These are phyloP conservation scores for Drosophila antonietae DNA, from an alignment of 2,888 invertebrate species.

Conservation along the genomic window DNA sequence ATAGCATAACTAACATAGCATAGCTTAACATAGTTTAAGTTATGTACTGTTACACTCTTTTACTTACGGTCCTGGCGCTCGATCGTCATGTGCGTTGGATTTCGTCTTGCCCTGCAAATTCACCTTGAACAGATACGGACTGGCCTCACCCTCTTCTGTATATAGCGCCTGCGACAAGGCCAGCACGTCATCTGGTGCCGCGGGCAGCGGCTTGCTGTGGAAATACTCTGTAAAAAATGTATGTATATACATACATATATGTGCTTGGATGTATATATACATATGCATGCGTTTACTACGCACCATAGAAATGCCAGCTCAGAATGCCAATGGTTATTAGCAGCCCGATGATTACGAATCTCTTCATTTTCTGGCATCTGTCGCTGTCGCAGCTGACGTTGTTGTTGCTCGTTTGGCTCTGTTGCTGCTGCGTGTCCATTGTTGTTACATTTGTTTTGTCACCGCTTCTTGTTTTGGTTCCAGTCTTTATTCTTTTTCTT, in stretches of 20 bases:
- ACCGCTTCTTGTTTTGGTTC: conserved; percentile 18
- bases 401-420: conserved; percentile 41
- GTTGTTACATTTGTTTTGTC: conserved; percentile 49
- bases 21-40: neutral
- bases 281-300: neutral
- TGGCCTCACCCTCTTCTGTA: conserved; percentile 64
- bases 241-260: too few relatives aligned
- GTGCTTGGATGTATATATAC: too few relatives aligned
- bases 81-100: conserved; percentile 71
- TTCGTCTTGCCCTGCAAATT: conserved; percentile 79
- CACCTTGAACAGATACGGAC: conserved; percentile 68
- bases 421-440: conserved; percentile 53
- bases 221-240: conserved; percentile 68
- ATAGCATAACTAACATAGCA: neutral
- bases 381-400: conserved; percentile 59
- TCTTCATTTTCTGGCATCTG: conserved; percentile 71
- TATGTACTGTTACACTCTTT: neutral
- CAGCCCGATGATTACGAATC: conserved; percentile 70
- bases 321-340: conserved; percentile 69
- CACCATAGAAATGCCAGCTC: conserved; percentile 81
- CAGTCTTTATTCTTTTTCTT: neutral
- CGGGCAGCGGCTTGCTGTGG: conserved; percentile 66
- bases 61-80: conserved; percentile 74
- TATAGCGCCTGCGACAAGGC: conserved; percentile 68
- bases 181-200: conserved; percentile 64